Base-by-base conservation (phyloP, 1,140 invertebrate genomes). In the Trichonephila clavata region DNA sequence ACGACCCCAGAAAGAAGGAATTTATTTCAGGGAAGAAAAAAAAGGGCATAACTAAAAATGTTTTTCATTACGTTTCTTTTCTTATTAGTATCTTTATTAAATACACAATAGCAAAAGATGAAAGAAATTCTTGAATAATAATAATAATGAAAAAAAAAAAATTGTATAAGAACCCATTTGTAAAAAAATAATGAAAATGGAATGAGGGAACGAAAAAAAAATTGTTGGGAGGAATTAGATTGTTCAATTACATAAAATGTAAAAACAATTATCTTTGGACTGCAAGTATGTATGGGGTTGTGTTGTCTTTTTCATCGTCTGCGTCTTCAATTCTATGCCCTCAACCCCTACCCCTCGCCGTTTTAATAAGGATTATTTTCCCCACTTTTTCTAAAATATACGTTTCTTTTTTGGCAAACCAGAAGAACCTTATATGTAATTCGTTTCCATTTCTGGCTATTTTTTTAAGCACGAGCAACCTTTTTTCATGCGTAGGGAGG, bases 51-150 rank as follows among this genome's bases (percentile, higher is more conserved):
- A 27, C 87, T 39, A 91, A 86, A 27, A 86, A 32, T 92, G 43
- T 92, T 92, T 92, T 86, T 92, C 90, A 68, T 86, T 92, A 86
- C 20, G 20, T 86, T 39, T 86, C 80, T 91, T 92, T 92, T 86
- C 90, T 43, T 71, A 77, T 92, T 92, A 86, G 84, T 92, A 92
- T 92, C 90, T 92, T 92, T 92, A 92, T 92, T 92, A 92, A 92
- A 86, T 92, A 92, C 83, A 92, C 90, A 92, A 92, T 92, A 81
- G 90, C 81, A 32, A 86, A 86, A 83, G 32, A 90, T 39, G 77
- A 91, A 91, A 63, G 21, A 24, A 86, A 86, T 59, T 84, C 57
- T 84, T 84, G n/a, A 8, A 21, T 14, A 24, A 84, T 50, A 50
- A 50, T 50, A 50, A 43, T 20, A 43, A 21, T n/a, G 20, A 50